Percentiles rank a stretch among this genome's conserved stretches.
Conservation (phyloP, 2,888 invertebrate genomes). For the Scaptomyza tumidula region DNA sequence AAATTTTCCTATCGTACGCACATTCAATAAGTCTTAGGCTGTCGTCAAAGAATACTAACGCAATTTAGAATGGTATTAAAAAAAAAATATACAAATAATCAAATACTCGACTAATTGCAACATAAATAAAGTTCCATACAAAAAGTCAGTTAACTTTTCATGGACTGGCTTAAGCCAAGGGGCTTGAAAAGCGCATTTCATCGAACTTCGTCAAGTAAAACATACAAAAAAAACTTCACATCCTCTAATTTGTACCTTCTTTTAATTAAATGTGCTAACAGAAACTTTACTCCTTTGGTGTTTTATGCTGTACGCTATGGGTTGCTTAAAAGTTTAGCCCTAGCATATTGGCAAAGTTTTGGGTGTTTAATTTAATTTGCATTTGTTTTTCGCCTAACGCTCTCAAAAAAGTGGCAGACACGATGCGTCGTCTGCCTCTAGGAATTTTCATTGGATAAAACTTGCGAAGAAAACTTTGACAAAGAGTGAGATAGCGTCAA, state of each 20-base stretch:
- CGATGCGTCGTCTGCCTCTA: conserved; percentile 29
- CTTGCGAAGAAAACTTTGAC: conserved; percentile 23
- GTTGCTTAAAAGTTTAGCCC: conserved; percentile 51
- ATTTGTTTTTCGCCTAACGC: conserved; percentile 43
- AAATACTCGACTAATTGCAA: too few species aligned
- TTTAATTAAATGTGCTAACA: conserved; percentile 61
- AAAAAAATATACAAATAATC: too few species aligned
- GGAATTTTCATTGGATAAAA: conserved; percentile 56
- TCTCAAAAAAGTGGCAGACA: conserved; percentile 31
- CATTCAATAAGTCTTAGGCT: too few species aligned
- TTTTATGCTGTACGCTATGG: conserved; percentile 1
- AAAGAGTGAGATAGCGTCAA: neutral
- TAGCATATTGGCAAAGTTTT: conserved; percentile 75
- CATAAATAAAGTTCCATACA: too few species aligned
- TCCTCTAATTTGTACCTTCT: conserved; percentile 55
- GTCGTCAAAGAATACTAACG: too few species aligned
- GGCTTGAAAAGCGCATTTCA: neutral
- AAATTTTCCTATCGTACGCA: too few species aligned
- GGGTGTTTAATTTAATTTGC: conserved; percentile 71
- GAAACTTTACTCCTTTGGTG: conserved; percentile 20
- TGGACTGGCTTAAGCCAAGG: neutral
- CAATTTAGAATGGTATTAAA: too few species aligned
- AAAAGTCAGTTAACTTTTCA: too few species aligned
- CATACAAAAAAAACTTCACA: conserved; percentile 19
- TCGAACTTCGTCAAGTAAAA: conserved; percentile 12